Conservation (phyloP, 2,888 invertebrate species). For the Tetranychus truncatus region DNA sequence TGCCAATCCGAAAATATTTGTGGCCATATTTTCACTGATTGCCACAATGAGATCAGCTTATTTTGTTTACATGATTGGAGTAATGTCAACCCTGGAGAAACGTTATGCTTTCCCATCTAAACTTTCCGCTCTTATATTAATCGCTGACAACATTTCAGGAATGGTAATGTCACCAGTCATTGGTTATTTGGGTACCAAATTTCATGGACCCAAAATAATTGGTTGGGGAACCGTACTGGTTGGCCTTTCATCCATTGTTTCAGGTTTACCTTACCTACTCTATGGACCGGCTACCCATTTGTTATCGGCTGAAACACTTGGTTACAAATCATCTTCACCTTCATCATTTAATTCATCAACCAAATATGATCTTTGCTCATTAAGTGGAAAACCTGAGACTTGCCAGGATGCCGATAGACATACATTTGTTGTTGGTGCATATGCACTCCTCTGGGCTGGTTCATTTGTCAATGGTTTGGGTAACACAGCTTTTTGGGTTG, state of each 20-base stretch:
- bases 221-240: conserved; percentile 5
- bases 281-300: conserved; percentile 24
- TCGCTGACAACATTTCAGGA: conserved; percentile 23
- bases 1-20: conserved; percentile 24
- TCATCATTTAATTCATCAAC: not conserved
- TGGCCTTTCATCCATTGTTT: conserved; percentile 20
- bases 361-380: conserved; percentile 10
- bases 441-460: conserved; percentile 21
- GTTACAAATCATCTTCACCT: not conserved
- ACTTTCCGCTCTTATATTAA: conserved; percentile 23
- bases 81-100: conserved; percentile 25
- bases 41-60: conserved; percentile 24
- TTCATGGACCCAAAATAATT: conserved; percentile 22
- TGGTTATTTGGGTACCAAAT: conserved; percentile 23
- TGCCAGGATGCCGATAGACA: conserved; percentile 11
- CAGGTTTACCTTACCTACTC: conserved; percentile 22
- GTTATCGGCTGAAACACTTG: not conserved
- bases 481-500: conserved; percentile 23
- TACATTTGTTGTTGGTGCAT: conserved; percentile 21
- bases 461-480: conserved; percentile 26
- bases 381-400: conserved; percentile 6
- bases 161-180: conserved; percentile 22
- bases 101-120: conserved; percentile 23
- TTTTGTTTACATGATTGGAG: conserved; percentile 23
- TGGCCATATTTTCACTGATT: conserved; percentile 22